Evolutionary conservation across 2,113 vertebrate species (phyloP), one percentile per base, ranked within the genome.

Genomic region (Proterorhinus semilunaris): DNA sequence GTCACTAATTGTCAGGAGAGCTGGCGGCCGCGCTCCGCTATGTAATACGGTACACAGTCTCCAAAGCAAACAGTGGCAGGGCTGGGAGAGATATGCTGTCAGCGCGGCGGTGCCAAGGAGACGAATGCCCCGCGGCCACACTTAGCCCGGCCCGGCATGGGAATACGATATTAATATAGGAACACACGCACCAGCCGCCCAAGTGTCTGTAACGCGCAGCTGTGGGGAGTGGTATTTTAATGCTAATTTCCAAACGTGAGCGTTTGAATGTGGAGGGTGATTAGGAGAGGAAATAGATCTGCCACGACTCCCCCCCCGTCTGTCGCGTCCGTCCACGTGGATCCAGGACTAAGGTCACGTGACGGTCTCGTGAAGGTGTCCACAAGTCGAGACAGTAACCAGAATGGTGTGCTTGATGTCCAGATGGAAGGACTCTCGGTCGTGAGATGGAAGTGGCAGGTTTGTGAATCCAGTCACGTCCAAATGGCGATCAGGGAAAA

Each of bases 61-160:
- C 90, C 89, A 93, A 93, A 90, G 83, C 88, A 92, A 93, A 93
- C 87, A 89, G 52, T 82, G 80, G 77, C 80, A 74, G 83, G 70
- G 84, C 88, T 91, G 86, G 91, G 85, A 86, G 62, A 90, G 86
- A 84, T 91, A 83, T 74, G 75, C 74, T 78, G 72, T 76, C 82
- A 87, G 72, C 75, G 45, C 68, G 63, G 53, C 9, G 66, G 81
- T 85, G 83, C 83, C 84, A 86, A 80, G 69, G 72, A 83, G 75
- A 81, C 71, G 75, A 78, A 84, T 76, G 61, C 65, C 61, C 43
- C 59, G 46, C 55, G 44, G 48, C 58, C 10, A 1, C 42, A 13
- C 49, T 13, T 13, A 51, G 12, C 11, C 6, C 11, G 4, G 7
- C 42, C 58, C 0, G 58, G 7, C 10, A 8, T n/a, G 15, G 1